These are phyloP conservation scores for Bubalus kerabau DNA, from an alignment of 2,113 vertebrate genomes.

Conservation along the genomic window DNA sequence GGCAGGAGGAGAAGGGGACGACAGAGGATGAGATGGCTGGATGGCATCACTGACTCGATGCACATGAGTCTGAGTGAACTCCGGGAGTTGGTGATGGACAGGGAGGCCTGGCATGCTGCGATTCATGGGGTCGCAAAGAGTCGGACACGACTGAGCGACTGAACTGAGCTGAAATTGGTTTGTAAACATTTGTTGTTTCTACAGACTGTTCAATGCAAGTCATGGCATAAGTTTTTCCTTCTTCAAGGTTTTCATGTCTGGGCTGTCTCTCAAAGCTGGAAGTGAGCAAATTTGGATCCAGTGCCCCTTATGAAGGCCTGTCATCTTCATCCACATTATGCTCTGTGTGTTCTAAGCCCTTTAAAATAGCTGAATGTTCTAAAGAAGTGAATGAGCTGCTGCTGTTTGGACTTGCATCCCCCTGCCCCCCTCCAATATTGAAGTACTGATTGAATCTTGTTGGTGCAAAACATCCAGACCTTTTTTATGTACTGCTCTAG, in stretches of 20 bases:
- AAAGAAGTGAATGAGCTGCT: slow-evolving; percentile 50
- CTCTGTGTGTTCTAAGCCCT: slow-evolving; percentile 49
- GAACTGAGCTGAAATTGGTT: neutral
- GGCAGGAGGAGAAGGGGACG: no score
- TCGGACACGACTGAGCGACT: no score
- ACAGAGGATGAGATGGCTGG: no score
- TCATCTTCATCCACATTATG: slow-evolving; percentile 50
- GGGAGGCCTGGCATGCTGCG: no score
- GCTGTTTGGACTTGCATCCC: slow-evolving; percentile 67
- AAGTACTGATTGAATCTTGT: slow-evolving; percentile 56
- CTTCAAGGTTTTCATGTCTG: slow-evolving; percentile 28
- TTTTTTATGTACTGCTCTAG: slow-evolving; percentile 49
- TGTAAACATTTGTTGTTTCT: slow-evolving; percentile 28
- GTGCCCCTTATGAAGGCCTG: slow-evolving; percentile 33
- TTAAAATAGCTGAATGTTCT: slow-evolving; percentile 58
- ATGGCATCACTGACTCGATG: no score
- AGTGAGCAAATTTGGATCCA: slow-evolving; percentile 46
- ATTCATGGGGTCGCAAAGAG: no score
- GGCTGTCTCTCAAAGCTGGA: slow-evolving; percentile 43
- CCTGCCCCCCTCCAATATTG: neutral
- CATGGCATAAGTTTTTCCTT: slow-evolving; percentile 20
- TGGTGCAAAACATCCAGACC: slow-evolving; percentile 59
- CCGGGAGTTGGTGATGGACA: no score
- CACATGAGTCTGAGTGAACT: no score
- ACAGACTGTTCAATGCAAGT: slow-evolving; percentile 30